Conservation (phyloP, 2,888 invertebrate genomes). For the Caenorhabditis japonica region DNA sequence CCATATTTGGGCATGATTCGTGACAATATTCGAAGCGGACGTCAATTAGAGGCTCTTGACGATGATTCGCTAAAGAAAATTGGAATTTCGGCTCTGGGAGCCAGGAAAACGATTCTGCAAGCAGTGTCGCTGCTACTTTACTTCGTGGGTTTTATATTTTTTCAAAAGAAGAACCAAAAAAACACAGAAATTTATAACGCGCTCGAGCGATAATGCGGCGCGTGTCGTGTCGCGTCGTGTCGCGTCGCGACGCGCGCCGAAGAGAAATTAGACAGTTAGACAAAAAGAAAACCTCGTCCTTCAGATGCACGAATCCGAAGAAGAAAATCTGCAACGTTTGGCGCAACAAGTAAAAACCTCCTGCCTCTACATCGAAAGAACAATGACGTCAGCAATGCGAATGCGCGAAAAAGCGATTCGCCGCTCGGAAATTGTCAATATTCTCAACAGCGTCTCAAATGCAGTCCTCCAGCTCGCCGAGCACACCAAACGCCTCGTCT, state of each 20-base stretch:
- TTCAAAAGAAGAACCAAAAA: neutral
- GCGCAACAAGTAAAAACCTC: constrained; percentile 87
- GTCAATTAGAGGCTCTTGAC: constrained; percentile 87
- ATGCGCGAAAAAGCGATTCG: constrained; percentile 52
- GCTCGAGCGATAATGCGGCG: too few species aligned
- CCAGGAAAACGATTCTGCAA: constrained; percentile 92
- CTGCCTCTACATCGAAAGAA: constrained; percentile 78
- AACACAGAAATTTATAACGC: too few species aligned
- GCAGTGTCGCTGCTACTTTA: constrained; percentile 90
- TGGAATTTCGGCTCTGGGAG: constrained; percentile 89
- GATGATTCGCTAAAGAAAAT: constrained; percentile 90
- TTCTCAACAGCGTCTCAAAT: constrained; percentile 61
- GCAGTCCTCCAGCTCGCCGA: constrained; percentile 86
- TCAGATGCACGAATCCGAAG: constrained; percentile 90
- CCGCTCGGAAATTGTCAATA: constrained; percentile 55
- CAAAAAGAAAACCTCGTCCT: too few species aligned
- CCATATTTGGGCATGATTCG: constrained; percentile 57
- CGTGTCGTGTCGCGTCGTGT: too few species aligned
- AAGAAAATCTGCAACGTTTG: constrained; percentile 91
- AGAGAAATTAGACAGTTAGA: too few species aligned
- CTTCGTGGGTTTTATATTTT: constrained; percentile 79
- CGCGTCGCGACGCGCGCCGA: too few species aligned
- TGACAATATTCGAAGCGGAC: constrained; percentile 80
- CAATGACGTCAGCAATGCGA: constrained; percentile 47
- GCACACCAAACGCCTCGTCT: constrained; percentile 88